A percentile compares a stretch with the other conserved stretches of the same genome.
Conservation (phyloP, 2,797 vertebrate genomes). For the Orientallactaga sibirica region DNA sequence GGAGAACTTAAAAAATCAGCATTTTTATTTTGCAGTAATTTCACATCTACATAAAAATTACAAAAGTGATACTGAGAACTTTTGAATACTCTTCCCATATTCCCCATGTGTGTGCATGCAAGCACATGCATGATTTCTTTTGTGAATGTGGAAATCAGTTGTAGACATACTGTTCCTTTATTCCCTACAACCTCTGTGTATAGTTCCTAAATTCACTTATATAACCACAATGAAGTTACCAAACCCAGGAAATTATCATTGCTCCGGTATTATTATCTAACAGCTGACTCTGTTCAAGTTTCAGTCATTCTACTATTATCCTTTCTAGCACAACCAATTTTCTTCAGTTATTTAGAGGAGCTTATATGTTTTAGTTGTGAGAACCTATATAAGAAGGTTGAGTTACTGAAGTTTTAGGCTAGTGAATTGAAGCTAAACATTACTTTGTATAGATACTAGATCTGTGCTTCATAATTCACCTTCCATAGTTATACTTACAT, state of each 20-base stretch:
- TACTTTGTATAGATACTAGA: not conserved
- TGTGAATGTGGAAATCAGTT: not conserved
- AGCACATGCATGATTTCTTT: not conserved
- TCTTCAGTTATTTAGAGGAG: not conserved
- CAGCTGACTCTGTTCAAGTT: not conserved
- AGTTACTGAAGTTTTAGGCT: slow-evolving; percentile 24
- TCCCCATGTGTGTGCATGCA: not conserved
- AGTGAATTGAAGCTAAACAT: slow-evolving; percentile 19
- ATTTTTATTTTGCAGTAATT: slow-evolving; percentile 57
- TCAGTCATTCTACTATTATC: not conserved
- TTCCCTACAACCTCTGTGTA: not conserved
- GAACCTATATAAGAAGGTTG: not conserved
- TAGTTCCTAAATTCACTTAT: not conserved
- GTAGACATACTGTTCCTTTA: not conserved
- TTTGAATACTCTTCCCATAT: not conserved
- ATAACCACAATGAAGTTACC: not conserved
- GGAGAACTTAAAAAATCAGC: not conserved
- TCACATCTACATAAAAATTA: not conserved
- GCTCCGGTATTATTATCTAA: not conserved
- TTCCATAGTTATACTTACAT: not conserved
- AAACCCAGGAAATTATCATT: slow-evolving; percentile 39
- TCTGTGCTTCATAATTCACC: not conserved
- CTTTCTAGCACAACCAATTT: not conserved
- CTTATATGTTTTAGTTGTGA: not conserved
- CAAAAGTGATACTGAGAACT: slow-evolving; percentile 25